Evolutionary conservation across 2,797 vertebrate genomes (phyloP).

Genomic region (Lepus townsendii): DNA sequence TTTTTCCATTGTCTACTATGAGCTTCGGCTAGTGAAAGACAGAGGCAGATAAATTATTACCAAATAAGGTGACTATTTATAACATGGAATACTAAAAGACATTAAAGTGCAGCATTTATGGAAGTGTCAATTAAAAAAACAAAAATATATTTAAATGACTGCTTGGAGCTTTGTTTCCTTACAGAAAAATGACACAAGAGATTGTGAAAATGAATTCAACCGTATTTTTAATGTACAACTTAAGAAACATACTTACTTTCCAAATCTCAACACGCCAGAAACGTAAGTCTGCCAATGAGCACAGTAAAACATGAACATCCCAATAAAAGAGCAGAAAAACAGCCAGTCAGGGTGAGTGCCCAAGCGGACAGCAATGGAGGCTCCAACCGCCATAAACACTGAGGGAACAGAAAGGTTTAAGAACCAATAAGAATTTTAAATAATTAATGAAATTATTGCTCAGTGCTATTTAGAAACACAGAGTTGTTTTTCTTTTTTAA

Average conservation of each 20-base stretch:
- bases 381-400: slow-evolving; percentile 97
- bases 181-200: background rate
- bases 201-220: slow-evolving; percentile 41
- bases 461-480: background rate
- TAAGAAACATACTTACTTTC: slow-evolving; percentile 92
- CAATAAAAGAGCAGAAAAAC: slow-evolving; percentile 97
- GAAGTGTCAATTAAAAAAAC: background rate
- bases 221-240: slow-evolving; percentile 39
- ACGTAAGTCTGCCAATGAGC: slow-evolving; percentile 99
- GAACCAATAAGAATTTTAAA: slow-evolving; percentile 10
- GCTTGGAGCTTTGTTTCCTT: background rate
- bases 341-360: slow-evolving; percentile 94
- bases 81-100: background rate
- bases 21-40: slow-evolving; percentile 29
- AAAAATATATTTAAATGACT: slow-evolving; percentile 48
- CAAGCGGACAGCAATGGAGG: slow-evolving; percentile 94
- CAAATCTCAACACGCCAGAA: slow-evolving; percentile 96
- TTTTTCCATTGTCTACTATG: slow-evolving; percentile 16
- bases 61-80: slow-evolving; percentile 7
- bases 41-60: slow-evolving; percentile 30
- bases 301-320: slow-evolving; percentile 99
- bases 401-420: slow-evolving; percentile 79
- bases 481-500: background rate
- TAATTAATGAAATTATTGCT: background rate
- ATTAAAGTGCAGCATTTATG: background rate